Evolutionary conservation across 1,140 invertebrate species (phyloP).

Genomic region (Lasioglossum albipes): DNA sequence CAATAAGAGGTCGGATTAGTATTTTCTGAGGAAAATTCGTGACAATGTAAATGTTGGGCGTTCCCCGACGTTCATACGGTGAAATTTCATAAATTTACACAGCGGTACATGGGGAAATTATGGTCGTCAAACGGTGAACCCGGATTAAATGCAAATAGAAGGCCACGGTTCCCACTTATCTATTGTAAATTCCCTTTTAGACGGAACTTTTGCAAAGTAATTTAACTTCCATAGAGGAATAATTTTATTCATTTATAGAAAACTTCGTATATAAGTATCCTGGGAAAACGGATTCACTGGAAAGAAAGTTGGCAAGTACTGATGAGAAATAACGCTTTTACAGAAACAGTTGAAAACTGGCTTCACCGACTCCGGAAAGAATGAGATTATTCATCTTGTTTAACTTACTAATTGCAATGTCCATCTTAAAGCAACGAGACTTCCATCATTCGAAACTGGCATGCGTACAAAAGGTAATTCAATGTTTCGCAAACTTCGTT

Average conservation of each 20-base stretch:
- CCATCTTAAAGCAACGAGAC: conserved; percentile 1
- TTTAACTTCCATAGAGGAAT: conserved; percentile 65
- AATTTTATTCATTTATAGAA: conserved; percentile 65
- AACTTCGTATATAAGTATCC: conserved; percentile 51
- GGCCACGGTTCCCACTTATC: conserved; percentile 35
- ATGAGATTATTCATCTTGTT: conserved; percentile 48
- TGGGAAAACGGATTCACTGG: conserved; percentile 31
- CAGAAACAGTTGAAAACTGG: conserved; percentile 45
- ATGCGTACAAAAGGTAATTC: conserved; percentile 9
- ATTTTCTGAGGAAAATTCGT: not conserved
- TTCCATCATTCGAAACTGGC: not conserved
- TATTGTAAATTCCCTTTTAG: conserved; percentile 51
- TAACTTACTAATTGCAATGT: conserved; percentile 48
- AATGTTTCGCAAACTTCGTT: not conserved
- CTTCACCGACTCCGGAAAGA: conserved; percentile 16
- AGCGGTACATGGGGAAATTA: conserved; percentile 28
- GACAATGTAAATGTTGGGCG: not conserved
- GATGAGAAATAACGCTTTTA: conserved; percentile 29
- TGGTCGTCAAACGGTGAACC: conserved; percentile 12
- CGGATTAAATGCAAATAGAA: conserved; percentile 58
- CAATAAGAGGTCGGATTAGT: too few species aligned
- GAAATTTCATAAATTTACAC: conserved; percentile 13
- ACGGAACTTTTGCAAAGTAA: conserved; percentile 57
- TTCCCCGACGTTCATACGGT: not conserved
- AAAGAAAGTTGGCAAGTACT: conserved; percentile 49